Base-by-base conservation (phyloP, 2,113 vertebrate species). In the Gymnorhina tibicen region DNA sequence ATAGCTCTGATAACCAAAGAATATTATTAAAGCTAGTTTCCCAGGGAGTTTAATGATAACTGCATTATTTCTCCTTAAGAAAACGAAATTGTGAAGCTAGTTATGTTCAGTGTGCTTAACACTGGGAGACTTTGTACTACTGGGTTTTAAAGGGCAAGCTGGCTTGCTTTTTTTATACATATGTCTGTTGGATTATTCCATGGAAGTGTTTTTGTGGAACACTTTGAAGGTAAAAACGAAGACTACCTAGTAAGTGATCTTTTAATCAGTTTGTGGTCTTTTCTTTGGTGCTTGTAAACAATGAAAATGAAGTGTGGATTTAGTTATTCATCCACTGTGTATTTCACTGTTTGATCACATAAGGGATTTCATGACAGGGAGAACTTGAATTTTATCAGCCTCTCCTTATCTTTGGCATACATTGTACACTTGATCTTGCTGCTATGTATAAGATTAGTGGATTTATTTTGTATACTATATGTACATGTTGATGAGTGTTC, bases 1-100 rank as follows among this genome's bases (percentile, higher is more conserved):
- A 98, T 96, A 97, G 46, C 47, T 84, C 46, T 86, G 92, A 98
- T 97, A 98, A 97, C 77, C 89, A 96, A 97, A 96, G 95, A 95
- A 95, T 81, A 97, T 96, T 97, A 98, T 87, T 95, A 97, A 97
- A 97, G 94, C 55, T 78, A 87, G 72, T 96, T 97, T 98, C 73
- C 55, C 44, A 91, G 96, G 91, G 79, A 97, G 72, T 89, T 97
- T 97, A 98, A 98, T 90, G 96, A 96, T 94, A 98, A 97, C 95
- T 86, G 93, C 95, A 95, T 97, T 96, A 91, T 95, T 97, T 96
- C 82, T 97, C 67, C 89, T 95, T 93, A 97, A 94, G 90, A 94
- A 97, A 96, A 95, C 27, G 67, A 97, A 94, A 97, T 73, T 93
- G 55, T 91, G 77, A 95, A 95, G 77, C 81, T 72, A 81, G 92